Evolutionary conservation across 2,797 vertebrate species (phyloP).

Genomic region (Falco concolor): DNA sequence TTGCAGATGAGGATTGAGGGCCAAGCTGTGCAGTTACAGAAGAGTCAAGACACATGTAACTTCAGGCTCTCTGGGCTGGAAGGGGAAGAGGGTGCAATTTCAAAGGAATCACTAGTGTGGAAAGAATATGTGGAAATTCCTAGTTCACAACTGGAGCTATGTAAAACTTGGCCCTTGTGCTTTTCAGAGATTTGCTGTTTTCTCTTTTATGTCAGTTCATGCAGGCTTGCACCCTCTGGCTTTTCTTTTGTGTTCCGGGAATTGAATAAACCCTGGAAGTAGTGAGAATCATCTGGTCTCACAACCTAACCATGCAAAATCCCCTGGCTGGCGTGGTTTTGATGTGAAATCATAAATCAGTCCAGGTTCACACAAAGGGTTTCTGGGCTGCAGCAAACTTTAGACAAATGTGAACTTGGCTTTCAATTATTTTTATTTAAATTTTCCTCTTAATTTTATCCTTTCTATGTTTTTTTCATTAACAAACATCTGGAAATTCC

Average conservation of each 20-base stretch:
- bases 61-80: conserved; percentile 1
- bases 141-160: conserved; percentile 30
- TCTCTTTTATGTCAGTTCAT: conserved; percentile 49
- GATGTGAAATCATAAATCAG: conserved; percentile 55
- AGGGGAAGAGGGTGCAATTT: conserved; percentile 14
- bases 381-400: conserved; percentile 18
- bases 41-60: background rate
- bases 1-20: background rate
- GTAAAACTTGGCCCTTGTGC: conserved; percentile 39
- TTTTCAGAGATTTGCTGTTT: conserved; percentile 36
- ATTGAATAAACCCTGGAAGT: conserved; percentile 45
- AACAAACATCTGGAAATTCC: conserved; percentile 16
- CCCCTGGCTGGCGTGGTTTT: conserved; percentile 23
- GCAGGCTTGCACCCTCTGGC: conserved; percentile 38
- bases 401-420: background rate
- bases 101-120: conserved; percentile 45
- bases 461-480: background rate
- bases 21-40: background rate
- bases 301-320: conserved; percentile 42
- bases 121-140: conserved; percentile 56
- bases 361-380: conserved; percentile 14
- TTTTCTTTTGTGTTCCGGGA: conserved; percentile 57
- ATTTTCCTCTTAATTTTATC: conserved; percentile 15
- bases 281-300: conserved; percentile 54
- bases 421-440: conserved; percentile 15